Conservation (phyloP, 1,140 invertebrate species). For the Diabrotica virgifera region DNA sequence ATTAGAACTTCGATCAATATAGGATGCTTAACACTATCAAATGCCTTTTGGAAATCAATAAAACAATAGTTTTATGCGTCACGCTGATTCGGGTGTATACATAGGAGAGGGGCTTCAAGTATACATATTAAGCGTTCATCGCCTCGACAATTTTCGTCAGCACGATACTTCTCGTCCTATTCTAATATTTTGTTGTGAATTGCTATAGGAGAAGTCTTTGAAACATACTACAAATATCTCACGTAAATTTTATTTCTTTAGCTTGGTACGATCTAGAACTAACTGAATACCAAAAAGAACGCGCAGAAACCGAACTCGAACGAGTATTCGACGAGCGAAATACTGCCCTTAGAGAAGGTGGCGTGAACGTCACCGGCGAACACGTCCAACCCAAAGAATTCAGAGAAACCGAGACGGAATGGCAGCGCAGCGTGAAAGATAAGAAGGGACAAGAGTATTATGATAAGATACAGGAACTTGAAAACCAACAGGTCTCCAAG, state of each 20-base stretch:
- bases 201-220: too few relatives aligned
- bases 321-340: conserved; percentile 83
- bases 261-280: conserved; percentile 91
- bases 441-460: conserved; percentile 85
- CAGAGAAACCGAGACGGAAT: conserved; percentile 75
- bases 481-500: conserved; percentile 80
- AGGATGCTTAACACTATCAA: too few relatives aligned
- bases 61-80: too few relatives aligned
- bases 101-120: too few relatives aligned
- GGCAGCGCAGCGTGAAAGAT: conserved; percentile 76
- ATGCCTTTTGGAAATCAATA: too few relatives aligned
- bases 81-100: too few relatives aligned
- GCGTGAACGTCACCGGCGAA: conserved; percentile 49
- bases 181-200: too few relatives aligned
- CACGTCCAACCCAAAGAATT: conserved; percentile 59
- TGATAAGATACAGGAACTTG: conserved; percentile 75
- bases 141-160: too few relatives aligned
- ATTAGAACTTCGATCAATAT: too few relatives aligned
- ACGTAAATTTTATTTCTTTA: conserved; percentile 48
- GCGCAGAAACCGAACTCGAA: conserved; percentile 80
- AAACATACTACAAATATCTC: too few relatives aligned
- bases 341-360: conserved; percentile 62
- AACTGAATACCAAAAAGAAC: conserved; percentile 77
- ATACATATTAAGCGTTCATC: too few relatives aligned
- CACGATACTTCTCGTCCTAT: too few relatives aligned